These are phyloP conservation scores for Nematolebias whitei DNA, from an alignment of 2,113 vertebrate species.

Conservation along the genomic window DNA sequence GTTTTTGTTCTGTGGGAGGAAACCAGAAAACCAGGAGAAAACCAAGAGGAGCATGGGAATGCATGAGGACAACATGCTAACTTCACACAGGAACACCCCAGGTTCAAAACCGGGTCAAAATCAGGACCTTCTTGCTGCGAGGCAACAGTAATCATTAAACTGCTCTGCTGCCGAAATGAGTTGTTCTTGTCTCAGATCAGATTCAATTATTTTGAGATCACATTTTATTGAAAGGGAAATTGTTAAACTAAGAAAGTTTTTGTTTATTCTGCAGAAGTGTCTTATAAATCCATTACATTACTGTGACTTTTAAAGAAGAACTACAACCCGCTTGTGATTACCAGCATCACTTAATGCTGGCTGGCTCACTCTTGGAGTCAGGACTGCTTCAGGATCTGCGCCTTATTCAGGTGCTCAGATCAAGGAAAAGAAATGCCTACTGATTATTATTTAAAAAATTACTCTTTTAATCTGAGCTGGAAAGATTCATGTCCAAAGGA, in stretches of 20 bases:
- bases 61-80: too few species aligned
- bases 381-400: conserved; percentile 23
- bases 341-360: conserved; percentile 32
- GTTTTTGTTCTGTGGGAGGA: too few species aligned
- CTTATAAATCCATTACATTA: conserved; percentile 11
- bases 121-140: too few species aligned
- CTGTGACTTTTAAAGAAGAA: conserved; percentile 19
- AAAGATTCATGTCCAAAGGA: conserved; percentile 29
- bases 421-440: conserved; percentile 32
- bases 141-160: too few species aligned
- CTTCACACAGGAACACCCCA: too few species aligned
- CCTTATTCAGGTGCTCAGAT: conserved; percentile 37
- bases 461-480: conserved; percentile 7
- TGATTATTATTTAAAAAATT: conserved; percentile 25
- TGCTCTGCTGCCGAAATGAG: too few species aligned
- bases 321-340: conserved; percentile 35
- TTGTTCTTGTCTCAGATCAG: not conserved
- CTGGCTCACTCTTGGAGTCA: conserved; percentile 9
- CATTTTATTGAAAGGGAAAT: not conserved
- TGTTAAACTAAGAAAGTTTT: not conserved
- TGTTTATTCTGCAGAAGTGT: conserved; percentile 4
- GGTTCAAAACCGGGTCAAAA: too few species aligned
- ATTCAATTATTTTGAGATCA: not conserved
- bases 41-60: too few species aligned
- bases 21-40: too few species aligned